Conservation (phyloP, 2,888 invertebrate genomes). For the Volucella zonaria region DNA sequence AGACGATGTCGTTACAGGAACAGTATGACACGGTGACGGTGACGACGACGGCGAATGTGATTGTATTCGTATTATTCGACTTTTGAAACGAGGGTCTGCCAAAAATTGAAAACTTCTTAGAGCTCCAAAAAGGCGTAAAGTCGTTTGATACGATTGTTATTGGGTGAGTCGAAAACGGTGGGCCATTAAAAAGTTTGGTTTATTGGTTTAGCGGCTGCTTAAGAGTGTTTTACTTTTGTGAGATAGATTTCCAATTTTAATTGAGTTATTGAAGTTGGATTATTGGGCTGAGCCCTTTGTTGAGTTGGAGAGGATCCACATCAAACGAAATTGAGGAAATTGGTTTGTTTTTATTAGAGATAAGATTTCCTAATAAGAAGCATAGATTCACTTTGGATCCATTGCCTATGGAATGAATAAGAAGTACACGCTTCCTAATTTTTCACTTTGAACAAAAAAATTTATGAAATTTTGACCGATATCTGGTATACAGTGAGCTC, state of each 20-base stretch:
- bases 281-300: background rate
- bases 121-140: slow-evolving; percentile 65
- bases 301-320: slow-evolving; percentile 10
- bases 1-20: slow-evolving; percentile 14
- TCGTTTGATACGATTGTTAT: slow-evolving; percentile 60
- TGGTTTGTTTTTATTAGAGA: background rate
- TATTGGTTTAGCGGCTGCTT: slow-evolving; percentile 41
- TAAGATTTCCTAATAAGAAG: no score
- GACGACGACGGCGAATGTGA: background rate
- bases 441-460: no score
- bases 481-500: no score
- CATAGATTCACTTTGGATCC: no score
- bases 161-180: background rate
- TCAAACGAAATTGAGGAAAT: slow-evolving; percentile 26
- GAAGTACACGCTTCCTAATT: no score
- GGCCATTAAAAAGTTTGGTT: background rate
- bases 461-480: no score
- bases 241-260: slow-evolving; percentile 16
- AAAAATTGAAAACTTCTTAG: slow-evolving; percentile 38
- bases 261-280: slow-evolving; percentile 10
- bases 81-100: background rate
- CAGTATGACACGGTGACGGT: no score
- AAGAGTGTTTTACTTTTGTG: slow-evolving; percentile 29
- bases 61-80: slow-evolving; percentile 4
- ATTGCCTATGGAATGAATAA: no score